Percentiles rank a stretch among this genome's conserved stretches.
Evolutionary conservation across 2,797 vertebrate genomes (phyloP).

Genomic region (Sitta carolinensis): DNA sequence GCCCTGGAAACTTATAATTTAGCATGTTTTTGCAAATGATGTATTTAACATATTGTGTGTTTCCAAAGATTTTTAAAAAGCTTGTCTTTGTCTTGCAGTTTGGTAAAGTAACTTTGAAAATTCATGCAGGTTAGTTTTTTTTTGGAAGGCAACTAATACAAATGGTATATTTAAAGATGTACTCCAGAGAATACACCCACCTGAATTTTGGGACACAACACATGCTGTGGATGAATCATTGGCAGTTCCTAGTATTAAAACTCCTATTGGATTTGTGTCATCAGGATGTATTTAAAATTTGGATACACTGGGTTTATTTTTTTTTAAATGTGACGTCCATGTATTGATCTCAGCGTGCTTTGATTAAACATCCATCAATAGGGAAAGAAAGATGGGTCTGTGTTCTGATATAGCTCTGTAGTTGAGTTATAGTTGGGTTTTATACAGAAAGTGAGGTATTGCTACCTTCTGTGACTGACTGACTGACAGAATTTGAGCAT

Average conservation of each 20-base stretch:
- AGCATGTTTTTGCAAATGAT: not conserved
- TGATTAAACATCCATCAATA: not conserved
- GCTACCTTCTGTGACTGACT: rapidly evolving
- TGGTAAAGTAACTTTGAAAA: not conserved
- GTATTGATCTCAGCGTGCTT: not conserved
- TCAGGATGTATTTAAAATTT: not conserved
- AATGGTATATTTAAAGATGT: not conserved
- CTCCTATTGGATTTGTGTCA: not conserved
- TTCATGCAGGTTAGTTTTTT: not conserved
- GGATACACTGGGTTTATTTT: not conserved
- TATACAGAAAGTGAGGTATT: not conserved
- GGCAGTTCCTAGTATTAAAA: not conserved
- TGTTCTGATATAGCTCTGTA: not conserved
- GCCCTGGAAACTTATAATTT: not conserved
- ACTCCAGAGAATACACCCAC: not conserved
- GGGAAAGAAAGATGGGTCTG: not conserved
- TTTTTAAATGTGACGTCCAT: not conserved
- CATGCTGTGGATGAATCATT: not conserved
- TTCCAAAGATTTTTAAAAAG: slow-evolving; percentile 12
- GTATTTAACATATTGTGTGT: not conserved
- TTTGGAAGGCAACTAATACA: not conserved
- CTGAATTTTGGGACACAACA: not conserved
- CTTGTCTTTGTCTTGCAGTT: not conserved
- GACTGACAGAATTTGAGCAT: not conserved
- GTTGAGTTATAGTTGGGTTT: not conserved